Base-by-base conservation (phyloP, 1,140 invertebrate genomes). In the Cherax destructor region DNA sequence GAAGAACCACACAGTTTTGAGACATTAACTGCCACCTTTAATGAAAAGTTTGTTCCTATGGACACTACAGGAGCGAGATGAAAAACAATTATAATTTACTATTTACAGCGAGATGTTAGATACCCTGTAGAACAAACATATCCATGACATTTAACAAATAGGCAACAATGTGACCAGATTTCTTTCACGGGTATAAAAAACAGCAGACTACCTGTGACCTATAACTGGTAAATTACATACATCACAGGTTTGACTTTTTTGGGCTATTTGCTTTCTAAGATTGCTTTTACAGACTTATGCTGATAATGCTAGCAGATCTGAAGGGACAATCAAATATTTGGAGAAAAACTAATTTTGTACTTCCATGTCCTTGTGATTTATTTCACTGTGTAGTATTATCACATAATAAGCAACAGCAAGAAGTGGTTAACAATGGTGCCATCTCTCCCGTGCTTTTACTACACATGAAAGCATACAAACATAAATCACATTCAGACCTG, bases 121-220 rank as follows among this genome's bases (percentile, higher is more conserved):
- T 91, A 91, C 89, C 89, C 89, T 91, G 89, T 91, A 85, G 89
- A 91, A 91, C 65, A 89, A 89, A 89, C 84, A 50, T 77, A 79
- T 85, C 24, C 74, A 69, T 85, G 72, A 84, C 89, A 80, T 79
- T 77, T 69, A 86, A 79, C 89, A 79, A 78, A 86, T 65, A 69
- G 87, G 80, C 80, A 89, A 83, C 87, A 89, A 76, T 81, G 59
- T 80, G 87, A 83, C 79, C 87, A 89, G 47, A 83, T 56, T 30
- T 41, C 49, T 80, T 89, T 83, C 79, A 85, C 72, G 69, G 41
- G 89, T 85, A 91, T 79, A 3, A 49, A 79, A 76, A 56, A 69
- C 24, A 88, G 50, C 24, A 69, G 30, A 81, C 59, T 59, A 78
- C 50, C 10, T n/a, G 41, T 86, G 72, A 59, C 50, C 59, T 56